Evolutionary conservation across 1,140 invertebrate genomes (phyloP).

Genomic region (Drosophila paulistorum): DNA sequence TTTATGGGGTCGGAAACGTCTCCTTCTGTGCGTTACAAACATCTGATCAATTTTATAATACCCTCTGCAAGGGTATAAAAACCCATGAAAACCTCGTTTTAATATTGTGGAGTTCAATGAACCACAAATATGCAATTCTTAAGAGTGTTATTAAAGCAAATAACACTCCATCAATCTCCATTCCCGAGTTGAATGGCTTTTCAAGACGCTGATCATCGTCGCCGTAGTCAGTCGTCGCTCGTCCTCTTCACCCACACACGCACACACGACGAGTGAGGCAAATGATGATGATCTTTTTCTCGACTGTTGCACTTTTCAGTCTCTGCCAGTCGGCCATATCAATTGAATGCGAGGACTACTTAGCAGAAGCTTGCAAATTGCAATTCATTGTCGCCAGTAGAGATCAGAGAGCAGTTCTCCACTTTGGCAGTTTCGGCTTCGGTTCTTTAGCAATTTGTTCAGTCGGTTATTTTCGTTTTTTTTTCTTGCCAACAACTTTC

Average conservation of each 20-base stretch:
- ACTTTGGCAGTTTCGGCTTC: not conserved
- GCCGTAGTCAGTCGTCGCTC: not conserved
- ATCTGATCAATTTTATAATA: too few relatives aligned
- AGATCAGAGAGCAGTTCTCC: not conserved
- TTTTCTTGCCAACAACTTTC: slow-evolving; percentile 9
- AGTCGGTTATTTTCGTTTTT: not conserved
- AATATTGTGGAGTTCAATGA: slow-evolving; percentile 37
- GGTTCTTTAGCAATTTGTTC: not conserved
- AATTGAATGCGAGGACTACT: slow-evolving; percentile 40
- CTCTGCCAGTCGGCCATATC: slow-evolving; percentile 16
- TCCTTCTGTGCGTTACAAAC: too few relatives aligned
- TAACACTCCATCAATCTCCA: slow-evolving; percentile 25
- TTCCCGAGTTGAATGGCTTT: slow-evolving; percentile 17
- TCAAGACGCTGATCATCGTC: slow-evolving; percentile 10
- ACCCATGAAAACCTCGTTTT: not conserved
- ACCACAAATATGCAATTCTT: slow-evolving; percentile 35
- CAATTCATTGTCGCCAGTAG: slow-evolving; percentile 53
- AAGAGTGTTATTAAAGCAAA: slow-evolving; percentile 40
- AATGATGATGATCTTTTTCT: slow-evolving; percentile 3
- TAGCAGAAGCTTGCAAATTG: slow-evolving; percentile 39
- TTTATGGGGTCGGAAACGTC: too few relatives aligned
- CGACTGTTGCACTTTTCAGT: slow-evolving; percentile 17
- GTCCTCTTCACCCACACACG: slow-evolving; percentile 12
- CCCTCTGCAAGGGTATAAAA: too few relatives aligned
- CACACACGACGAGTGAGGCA: not conserved